These are phyloP conservation scores for Oxycera nigricornis DNA, from an alignment of 2,888 invertebrate species.

Conservation along the genomic window DNA sequence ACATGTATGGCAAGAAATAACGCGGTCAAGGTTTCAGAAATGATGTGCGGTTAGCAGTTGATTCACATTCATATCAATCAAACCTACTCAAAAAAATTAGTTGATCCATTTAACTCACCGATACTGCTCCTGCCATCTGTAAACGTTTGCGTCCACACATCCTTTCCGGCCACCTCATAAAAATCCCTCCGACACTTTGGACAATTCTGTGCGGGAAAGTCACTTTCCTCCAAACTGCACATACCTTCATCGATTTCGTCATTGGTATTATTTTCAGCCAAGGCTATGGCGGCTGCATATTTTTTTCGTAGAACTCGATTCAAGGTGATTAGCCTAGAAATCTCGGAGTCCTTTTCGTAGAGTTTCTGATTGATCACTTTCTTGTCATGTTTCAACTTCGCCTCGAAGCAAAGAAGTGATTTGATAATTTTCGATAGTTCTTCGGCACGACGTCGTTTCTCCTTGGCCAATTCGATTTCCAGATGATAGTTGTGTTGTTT, in stretches of 20 bases:
- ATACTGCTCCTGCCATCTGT: constrained; percentile 54
- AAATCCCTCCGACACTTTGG: constrained; percentile 60
- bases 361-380: constrained; percentile 59
- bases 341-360: constrained; percentile 58
- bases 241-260: constrained; percentile 39
- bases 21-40: no score
- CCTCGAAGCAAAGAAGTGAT: constrained; percentile 59
- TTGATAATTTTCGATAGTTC: constrained; percentile 61
- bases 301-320: constrained; percentile 57
- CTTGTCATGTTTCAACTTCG: constrained; percentile 60
- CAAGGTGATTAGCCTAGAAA: constrained; percentile 56
- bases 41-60: no score
- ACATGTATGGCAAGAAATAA: not conserved
- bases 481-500: constrained; percentile 59
- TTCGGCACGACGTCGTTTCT: constrained; percentile 58
- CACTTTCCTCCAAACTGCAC: constrained; percentile 50
- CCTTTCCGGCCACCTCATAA: constrained; percentile 58
- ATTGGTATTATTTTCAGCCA: constrained; percentile 47
- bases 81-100: no score
- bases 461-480: constrained; percentile 58
- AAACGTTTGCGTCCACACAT: constrained; percentile 56
- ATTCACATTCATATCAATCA: no score
- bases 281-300: constrained; percentile 49
- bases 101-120: no score
- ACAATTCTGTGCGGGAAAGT: constrained; percentile 56